phyloP scores from a whole-genome alignment of 2,888 invertebrate genomes.

The Melipona beecheii region DNA sequence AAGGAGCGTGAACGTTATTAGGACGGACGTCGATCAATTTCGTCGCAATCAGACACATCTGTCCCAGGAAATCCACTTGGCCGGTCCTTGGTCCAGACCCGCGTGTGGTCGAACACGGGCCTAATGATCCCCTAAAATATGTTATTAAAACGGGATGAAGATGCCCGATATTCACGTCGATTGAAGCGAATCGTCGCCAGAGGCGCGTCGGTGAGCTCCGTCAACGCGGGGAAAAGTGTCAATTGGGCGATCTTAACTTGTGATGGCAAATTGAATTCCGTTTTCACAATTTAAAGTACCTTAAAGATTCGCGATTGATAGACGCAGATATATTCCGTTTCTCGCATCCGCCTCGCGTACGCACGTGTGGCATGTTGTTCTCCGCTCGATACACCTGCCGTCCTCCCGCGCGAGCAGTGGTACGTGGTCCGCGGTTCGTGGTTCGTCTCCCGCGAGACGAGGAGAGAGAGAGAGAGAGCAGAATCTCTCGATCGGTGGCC shows the following conservation, averaged over 20 bases:
- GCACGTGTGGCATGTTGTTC: slow-evolving; percentile 44
- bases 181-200: slow-evolving; percentile 38
- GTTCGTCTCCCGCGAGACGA: slow-evolving; percentile 24
- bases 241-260: slow-evolving; percentile 1
- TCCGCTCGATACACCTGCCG: slow-evolving; percentile 69
- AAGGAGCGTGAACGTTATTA: slow-evolving; percentile 52
- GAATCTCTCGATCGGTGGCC: slow-evolving; percentile 52
- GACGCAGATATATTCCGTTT: slow-evolving; percentile 5
- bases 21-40: slow-evolving; percentile 64
- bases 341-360: not conserved
- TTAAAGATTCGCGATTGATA: too few relatives aligned
- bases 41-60: slow-evolving; percentile 39
- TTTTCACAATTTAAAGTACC: not conserved
- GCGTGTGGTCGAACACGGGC: slow-evolving; percentile 66
- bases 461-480: not conserved
- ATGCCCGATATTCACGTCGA: slow-evolving; percentile 46
- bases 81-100: slow-evolving; percentile 32
- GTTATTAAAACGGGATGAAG: slow-evolving; percentile 67
- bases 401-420: slow-evolving; percentile 57
- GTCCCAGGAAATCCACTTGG: slow-evolving; percentile 28
- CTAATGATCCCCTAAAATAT: slow-evolving; percentile 71
- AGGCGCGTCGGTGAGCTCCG: slow-evolving; percentile 37
- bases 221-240: slow-evolving; percentile 24
- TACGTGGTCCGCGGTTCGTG: slow-evolving; percentile 46
- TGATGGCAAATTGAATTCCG: not conserved